A percentile compares a stretch with the other conserved stretches of the same genome.
Conservation (phyloP, 2,888 invertebrate genomes). For the Synergus itoensis region DNA sequence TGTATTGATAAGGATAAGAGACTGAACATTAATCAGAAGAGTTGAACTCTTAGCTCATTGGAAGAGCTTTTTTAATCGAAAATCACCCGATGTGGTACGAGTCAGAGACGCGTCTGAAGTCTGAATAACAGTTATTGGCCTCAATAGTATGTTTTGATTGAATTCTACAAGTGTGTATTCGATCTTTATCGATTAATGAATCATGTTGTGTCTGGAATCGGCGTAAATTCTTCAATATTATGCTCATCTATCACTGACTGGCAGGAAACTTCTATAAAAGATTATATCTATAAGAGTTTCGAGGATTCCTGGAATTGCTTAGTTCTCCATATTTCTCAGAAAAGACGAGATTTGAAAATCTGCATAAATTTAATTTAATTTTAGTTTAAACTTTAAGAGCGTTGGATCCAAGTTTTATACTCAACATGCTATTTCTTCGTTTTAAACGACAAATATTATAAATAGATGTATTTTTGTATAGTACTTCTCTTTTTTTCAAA, state of each 20-base stretch:
- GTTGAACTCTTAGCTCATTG: conserved; percentile 27
- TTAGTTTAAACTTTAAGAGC: too few species aligned
- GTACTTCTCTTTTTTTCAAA: too few species aligned
- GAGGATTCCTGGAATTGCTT: background rate
- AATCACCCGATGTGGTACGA: conserved; percentile 28
- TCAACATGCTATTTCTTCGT: too few species aligned
- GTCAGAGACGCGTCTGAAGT: background rate
- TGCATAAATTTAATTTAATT: background rate
- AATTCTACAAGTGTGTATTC: background rate
- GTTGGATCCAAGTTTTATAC: too few species aligned
- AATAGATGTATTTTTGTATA: too few species aligned
- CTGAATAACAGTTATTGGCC: conserved; percentile 1
- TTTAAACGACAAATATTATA: too few species aligned
- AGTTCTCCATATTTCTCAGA: background rate
- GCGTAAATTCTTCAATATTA: too few species aligned
- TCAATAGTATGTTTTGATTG: background rate
- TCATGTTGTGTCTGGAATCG: conserved; percentile 11
- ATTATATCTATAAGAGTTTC: background rate
- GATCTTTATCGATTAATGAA: background rate
- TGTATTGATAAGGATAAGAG: conserved; percentile 22
- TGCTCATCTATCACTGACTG: too few species aligned
- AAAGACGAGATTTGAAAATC: background rate
- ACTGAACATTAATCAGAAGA: conserved; percentile 16
- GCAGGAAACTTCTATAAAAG: background rate
- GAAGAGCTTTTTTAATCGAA: conserved; percentile 2